Evolutionary conservation across 2,888 invertebrate species (phyloP).

Genomic region (Brachycybe producta): DNA sequence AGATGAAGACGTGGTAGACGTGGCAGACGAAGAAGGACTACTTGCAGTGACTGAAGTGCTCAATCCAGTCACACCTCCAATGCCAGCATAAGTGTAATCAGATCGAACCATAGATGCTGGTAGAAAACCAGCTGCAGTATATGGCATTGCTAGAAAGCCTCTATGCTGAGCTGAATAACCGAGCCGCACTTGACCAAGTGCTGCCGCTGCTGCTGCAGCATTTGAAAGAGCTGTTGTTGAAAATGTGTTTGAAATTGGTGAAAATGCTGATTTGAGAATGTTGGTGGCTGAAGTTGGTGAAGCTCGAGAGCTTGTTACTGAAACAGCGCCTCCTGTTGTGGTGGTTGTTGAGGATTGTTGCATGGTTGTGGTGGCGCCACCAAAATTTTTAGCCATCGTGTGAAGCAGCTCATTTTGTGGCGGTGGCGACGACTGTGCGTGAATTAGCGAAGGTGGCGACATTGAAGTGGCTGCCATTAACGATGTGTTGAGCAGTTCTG

Average conservation of each 20-base stretch:
- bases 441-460: not conserved
- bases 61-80: not conserved
- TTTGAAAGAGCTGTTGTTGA: conserved; percentile 2
- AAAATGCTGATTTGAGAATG: conserved; percentile 52
- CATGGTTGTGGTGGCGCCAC: not conserved
- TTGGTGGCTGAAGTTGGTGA: conserved; percentile 51
- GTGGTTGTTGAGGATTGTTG: too few species aligned
- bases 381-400: not conserved
- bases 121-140: conserved; percentile 17
- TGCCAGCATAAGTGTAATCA: conserved; percentile 15
- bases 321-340: too few species aligned
- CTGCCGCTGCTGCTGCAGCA: conserved; percentile 17
- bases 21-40: too few species aligned
- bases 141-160: conserved; percentile 18
- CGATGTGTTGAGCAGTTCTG: not conserved
- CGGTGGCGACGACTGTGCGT: not conserved
- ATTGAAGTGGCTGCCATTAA: not conserved
- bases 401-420: too few species aligned
- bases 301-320: too few species aligned
- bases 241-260: conserved; percentile 14
- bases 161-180: conserved; percentile 12
- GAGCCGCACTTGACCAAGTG: conserved; percentile 16
- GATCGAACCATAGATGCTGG: conserved; percentile 18
- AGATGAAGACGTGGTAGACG: too few species aligned
- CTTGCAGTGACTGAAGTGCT: too few species aligned